phyloP scores from a whole-genome alignment of 1,140 invertebrate genomes.

The Kradibia gibbosae region DNA sequence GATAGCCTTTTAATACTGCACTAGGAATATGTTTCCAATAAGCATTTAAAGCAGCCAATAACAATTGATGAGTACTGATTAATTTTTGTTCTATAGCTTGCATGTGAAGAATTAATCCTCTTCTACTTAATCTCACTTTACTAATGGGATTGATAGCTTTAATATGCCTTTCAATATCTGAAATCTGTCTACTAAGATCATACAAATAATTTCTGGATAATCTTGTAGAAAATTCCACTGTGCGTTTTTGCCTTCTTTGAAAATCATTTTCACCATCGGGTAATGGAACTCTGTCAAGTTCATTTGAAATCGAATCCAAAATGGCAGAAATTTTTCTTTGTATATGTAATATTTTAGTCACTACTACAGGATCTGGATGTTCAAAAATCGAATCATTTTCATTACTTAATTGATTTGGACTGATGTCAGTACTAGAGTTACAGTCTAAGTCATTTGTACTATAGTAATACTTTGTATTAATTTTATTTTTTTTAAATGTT shows the following conservation, averaged over 20 bases:
- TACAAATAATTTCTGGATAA: conserved; percentile 71
- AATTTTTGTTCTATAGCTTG: conserved; percentile 68
- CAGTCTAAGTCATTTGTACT: conserved; percentile 54
- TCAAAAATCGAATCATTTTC: conserved; percentile 48
- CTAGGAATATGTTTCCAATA: conserved; percentile 69
- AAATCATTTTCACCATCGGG: conserved; percentile 69
- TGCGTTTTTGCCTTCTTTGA: conserved; percentile 64
- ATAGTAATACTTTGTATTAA: conserved; percentile 52
- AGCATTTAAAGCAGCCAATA: conserved; percentile 64
- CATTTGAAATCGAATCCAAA: conserved; percentile 65
- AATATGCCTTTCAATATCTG: conserved; percentile 63
- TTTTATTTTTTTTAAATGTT: conserved; percentile 54
- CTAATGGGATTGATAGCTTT: conserved; percentile 54
- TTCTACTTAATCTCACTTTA: conserved; percentile 56
- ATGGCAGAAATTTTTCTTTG: conserved; percentile 65
- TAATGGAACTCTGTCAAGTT: conserved; percentile 64
- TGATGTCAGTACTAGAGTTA: conserved; percentile 61
- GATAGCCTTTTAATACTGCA: conserved; percentile 63
- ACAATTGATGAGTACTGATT: conserved; percentile 64
- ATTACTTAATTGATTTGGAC: conserved; percentile 44
- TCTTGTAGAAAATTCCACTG: conserved; percentile 66
- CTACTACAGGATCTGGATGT: conserved; percentile 58
- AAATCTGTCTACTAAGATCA: conserved; percentile 64
- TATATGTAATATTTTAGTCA: conserved; percentile 62
- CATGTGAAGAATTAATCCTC: conserved; percentile 59